Base-by-base conservation (phyloP, 1,140 invertebrate species). In the Sipha flava region DNA sequence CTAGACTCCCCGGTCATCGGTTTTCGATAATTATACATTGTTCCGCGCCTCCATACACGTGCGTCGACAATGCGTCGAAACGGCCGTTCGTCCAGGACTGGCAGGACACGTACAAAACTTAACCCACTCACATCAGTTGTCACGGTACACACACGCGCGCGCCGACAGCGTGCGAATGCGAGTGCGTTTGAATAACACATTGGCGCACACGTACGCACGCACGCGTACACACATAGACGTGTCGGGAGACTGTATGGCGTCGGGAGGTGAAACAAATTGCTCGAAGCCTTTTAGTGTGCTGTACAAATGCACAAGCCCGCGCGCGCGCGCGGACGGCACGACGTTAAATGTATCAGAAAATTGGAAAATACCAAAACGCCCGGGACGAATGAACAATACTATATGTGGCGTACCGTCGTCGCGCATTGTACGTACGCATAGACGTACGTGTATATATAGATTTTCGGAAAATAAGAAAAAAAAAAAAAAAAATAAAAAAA, bases 291-390 rank as follows among this genome's bases (percentile, higher is more conserved):
- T 47, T 47, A 29, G 21, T 43, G 64, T 66, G 64, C 14, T n/a
- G 21, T 31, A 66, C 31, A 62, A 29, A 34, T 18, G 14, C 34
- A 40, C 34, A n/a, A 16, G 12, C 31, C 12, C 62, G 12, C 62
- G 12, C 9, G 12, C 34, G 21, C 21, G 21, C 18, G n/a, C 54
- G 54, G 66, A 29, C 21, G 64, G 64, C n/a, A n/a, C n/a, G 26
- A 70, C 66, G 66, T 70, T 70, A 70, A 70, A 70, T 70, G 66
- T 70, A 70, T 70, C 66, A 70, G 66, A 70, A 70, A 70, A 70
- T 70, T 70, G 66, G 66, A 70, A 70, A 70, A 70, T 70, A 70
- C 66, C 66, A 23, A 70, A 70, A 70, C 43, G 66, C 40, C 47
- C 66, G 66, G 66, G 40, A 45, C 66, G 66, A 70, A 70, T 43